Evolutionary conservation across 2,888 invertebrate genomes (phyloP), one percentile per base, ranked within the genome.

Genomic region (Exephanes ischioxanthus): DNA sequence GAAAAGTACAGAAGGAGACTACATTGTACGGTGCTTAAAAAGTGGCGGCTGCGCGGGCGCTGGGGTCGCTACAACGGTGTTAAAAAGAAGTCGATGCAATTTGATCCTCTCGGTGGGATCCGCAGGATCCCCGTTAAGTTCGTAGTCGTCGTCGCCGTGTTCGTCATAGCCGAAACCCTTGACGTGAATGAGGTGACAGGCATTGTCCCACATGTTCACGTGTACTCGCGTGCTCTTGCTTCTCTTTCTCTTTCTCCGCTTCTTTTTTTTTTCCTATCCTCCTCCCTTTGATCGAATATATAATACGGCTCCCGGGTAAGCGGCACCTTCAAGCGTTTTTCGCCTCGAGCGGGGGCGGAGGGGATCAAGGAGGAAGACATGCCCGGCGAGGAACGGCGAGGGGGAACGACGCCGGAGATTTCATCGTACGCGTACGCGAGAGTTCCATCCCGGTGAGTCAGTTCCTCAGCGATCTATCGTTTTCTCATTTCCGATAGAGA

Each of bases 1-100:
- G 80, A 33, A 76, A 83, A 82, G 66, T 85, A 55, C n/a, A 77
- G 68, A 51, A 63, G 16, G 68, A 53, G 55, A 79, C 45, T 72
- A 83, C 71, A 82, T 71, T 77, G 63, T 58, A 48, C 51, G 45
- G 58, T 67, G 33, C n/a, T 73, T 63, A 73, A 51, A 68, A 67
- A 66, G 73, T 58, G 33, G 19, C 61, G 84, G 61, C 75, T 55
- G 61, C 45, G 84, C 58, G 73, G 67, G 72, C 26, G 53, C 37
- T 45, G 68, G 80, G 48, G 19, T 67, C 41, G 61, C 48, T 51
- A 75, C 77, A 67, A 71, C 78, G 78, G 81, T 76, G 86, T 86
- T 86, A 87, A 91, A 92, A 89, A 92, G 87, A 92, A 93, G 92
- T 93, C 91, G 93, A 91, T 92, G 91, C 88, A 93, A 93, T 92